Percentiles rank a stretch among this genome's conserved stretches.
Evolutionary conservation across 2,797 vertebrate species (phyloP).

Genomic region (Gastrophryne carolinensis): DNA sequence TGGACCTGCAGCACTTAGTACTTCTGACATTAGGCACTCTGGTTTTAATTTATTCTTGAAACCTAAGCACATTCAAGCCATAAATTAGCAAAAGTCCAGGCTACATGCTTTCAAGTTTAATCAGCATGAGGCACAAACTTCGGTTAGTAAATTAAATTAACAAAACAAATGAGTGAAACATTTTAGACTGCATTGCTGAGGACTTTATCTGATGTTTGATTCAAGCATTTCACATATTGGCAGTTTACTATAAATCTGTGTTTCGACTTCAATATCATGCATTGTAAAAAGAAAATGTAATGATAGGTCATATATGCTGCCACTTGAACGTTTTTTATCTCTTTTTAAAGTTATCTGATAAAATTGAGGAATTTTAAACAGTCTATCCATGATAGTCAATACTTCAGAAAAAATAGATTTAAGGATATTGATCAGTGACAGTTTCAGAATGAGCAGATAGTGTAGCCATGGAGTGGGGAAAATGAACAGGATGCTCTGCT

Average conservation of each 20-base stretch:
- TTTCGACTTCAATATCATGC: too few species aligned
- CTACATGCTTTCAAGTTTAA: slow-evolving; percentile 28
- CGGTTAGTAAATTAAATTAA: slow-evolving; percentile 34
- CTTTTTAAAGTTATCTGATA: too few species aligned
- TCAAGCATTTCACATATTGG: slow-evolving; percentile 3
- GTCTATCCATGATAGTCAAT: too few species aligned
- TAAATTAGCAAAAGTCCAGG: slow-evolving; percentile 26
- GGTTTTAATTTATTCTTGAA: slow-evolving; percentile 43
- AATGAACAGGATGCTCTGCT: too few species aligned
- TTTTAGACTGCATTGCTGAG: slow-evolving; percentile 19
- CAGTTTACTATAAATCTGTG: background rate
- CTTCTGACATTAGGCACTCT: slow-evolving; percentile 29
- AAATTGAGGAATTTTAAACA: too few species aligned
- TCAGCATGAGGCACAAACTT: slow-evolving; percentile 31
- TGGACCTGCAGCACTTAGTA: slow-evolving; percentile 23
- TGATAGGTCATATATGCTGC: too few species aligned
- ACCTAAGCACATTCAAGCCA: slow-evolving; percentile 29
- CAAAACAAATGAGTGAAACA: background rate
- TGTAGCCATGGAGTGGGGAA: too few species aligned
- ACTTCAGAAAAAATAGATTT: too few species aligned
- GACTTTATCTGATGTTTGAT: background rate
- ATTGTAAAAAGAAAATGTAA: too few species aligned
- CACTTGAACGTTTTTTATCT: too few species aligned
- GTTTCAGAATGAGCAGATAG: too few species aligned
- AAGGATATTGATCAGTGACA: too few species aligned